Conservation (phyloP, 1,140 invertebrate species). For the Cataglyphis hispanica region DNA sequence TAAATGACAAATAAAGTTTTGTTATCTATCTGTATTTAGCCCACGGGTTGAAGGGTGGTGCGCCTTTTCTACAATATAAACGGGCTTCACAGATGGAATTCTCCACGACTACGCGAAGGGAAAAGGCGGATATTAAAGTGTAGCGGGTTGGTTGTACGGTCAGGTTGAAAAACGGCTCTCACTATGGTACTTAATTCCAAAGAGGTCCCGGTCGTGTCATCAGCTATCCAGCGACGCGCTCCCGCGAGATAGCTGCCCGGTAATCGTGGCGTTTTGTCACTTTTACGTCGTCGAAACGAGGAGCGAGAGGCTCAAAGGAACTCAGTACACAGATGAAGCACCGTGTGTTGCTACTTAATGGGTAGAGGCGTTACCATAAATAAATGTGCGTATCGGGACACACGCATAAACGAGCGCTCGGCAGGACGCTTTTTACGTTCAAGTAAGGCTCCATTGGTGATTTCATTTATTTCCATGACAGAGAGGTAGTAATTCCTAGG, state of each 20-base stretch:
- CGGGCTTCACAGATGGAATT: not conserved
- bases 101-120: not conserved
- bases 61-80: conserved; percentile 5
- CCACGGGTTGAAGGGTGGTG: conserved; percentile 1
- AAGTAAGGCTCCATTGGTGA: not conserved
- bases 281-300: conserved; percentile 74
- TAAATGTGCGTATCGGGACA: conserved; percentile 6
- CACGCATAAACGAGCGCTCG: not conserved
- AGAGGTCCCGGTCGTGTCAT: conserved; percentile 79
- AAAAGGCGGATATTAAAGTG: conserved; percentile 30
- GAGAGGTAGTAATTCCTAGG: not conserved
- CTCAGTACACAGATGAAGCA: conserved; percentile 23
- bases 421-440: not conserved
- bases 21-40: conserved; percentile 13
- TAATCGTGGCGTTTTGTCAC: conserved; percentile 82
- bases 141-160: conserved; percentile 37
- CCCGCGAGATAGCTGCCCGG: conserved; percentile 71
- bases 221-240: conserved; percentile 65
- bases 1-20: conserved; percentile 35
- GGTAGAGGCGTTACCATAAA: conserved; percentile 7
- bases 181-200: conserved; percentile 78
- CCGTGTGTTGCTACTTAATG: not conserved
- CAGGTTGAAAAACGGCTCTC: conserved; percentile 74
- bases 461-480: not conserved
- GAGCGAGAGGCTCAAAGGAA: conserved; percentile 42